Conservation (phyloP, 2,113 vertebrate genomes). For the Elaphurus davidianus region DNA sequence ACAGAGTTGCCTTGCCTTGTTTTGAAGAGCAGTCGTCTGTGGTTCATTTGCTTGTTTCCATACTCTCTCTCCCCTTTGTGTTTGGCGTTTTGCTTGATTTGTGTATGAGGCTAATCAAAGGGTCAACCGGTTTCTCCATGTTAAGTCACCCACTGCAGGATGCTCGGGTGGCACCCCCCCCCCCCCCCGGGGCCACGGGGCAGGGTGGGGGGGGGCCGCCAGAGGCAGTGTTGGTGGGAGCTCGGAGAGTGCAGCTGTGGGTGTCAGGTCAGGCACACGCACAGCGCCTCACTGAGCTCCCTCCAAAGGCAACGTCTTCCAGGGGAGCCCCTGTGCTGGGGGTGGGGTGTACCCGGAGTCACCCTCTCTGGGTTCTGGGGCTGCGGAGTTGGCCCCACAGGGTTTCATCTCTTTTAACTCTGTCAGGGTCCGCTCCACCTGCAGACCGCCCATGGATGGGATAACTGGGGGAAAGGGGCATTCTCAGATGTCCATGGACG, state of each 20-base stretch:
- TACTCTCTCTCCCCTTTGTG: not conserved
- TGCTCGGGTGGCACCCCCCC: not conserved
- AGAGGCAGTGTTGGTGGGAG: not conserved
- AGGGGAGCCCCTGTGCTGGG: accelerated
- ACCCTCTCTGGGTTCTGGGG: not conserved
- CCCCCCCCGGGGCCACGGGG: not conserved
- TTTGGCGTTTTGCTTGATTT: not conserved
- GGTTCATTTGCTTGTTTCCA: too few relatives aligned
- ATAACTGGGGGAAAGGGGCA: not conserved
- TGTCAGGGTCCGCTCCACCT: not conserved
- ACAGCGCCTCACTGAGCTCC: not conserved
- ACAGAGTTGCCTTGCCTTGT: accelerated
- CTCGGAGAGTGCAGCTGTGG: accelerated
- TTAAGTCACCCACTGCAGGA: accelerated
- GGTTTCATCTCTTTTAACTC: too few relatives aligned
- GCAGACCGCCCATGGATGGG: accelerated
- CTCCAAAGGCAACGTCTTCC: accelerated
- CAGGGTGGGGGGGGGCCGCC: too few relatives aligned
- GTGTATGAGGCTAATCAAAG: not conserved
- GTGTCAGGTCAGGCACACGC: accelerated
- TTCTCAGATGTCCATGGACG: accelerated
- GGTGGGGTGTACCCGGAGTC: accelerated
- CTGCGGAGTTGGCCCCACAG: accelerated
- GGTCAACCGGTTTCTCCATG: not conserved
- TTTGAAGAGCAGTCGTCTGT: accelerated